Base-by-base conservation (phyloP, 2,113 vertebrate species). In the Irena cyanogastra region DNA sequence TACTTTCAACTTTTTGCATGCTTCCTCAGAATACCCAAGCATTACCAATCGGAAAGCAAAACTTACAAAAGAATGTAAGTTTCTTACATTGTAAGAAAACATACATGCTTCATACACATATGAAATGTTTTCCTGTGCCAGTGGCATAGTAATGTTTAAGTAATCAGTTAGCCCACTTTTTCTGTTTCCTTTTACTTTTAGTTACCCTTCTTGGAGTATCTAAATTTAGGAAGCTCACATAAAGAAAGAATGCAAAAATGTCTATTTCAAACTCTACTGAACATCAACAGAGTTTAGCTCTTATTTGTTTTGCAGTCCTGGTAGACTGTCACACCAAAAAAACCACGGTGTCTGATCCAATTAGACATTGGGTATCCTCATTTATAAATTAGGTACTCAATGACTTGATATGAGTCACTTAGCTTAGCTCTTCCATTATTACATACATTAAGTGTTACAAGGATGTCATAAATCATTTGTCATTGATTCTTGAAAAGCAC, bases 291-390 rank as follows among this genome's bases (percentile, higher is more conserved):
- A 76, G 27, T 61, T 83, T 31, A 52, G 11, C 71, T 87, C 16
- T 52, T 20, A 33, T 14, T n/a, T 84, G 22, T 33, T 93, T 89
- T 79, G 10, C 57, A 71, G 6, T 52, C 19, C 35, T 45, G 10
- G 12, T 64, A 45, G 35, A 76, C 3, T 61, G 22, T 72, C 54
- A 31, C 33, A 79, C 12, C 22, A 56, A 78, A 78, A 56, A 8
- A 47, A 45, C 10, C 15, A 26, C 0, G 0, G 16, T 53, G 23
- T 33, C 49, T 53, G 27, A 61, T 49, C 37, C 4, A 41, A 54
- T 41, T 31, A 79, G 30, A 52, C 39, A 76, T 13, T 33, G 44
- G 16, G 52, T 54, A 61, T 21, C 39, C 33, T 77, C 57, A 85
- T 15, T 47, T 83, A 77, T 45, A 83, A 33, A 70, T 21, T 19